Evolutionary conservation across 30 jellyfish, hydroid and myxozoan species (phyloP).

Genomic region (Aurelia sp.): DNA sequence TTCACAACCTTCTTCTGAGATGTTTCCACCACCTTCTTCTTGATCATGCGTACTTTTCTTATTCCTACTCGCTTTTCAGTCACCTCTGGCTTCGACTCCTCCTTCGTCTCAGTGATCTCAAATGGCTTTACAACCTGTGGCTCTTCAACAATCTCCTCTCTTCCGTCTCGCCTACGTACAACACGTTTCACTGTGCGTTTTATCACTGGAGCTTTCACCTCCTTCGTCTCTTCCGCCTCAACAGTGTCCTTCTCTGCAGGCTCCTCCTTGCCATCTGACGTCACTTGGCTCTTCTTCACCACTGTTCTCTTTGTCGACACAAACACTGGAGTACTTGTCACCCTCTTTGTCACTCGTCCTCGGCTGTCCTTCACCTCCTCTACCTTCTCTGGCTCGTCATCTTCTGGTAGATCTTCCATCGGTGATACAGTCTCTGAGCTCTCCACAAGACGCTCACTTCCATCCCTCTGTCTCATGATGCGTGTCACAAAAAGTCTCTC

Average conservation of each 20-base stretch:
- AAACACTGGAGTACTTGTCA: conserved; percentile 68
- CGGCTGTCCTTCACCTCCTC: conserved; percentile 60
- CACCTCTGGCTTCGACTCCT: conserved; percentile 67
- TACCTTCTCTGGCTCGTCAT: conserved; percentile 72
- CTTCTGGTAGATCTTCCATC: conserved; percentile 63
- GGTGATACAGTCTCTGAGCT: conserved; percentile 83
- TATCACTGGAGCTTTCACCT: conserved; percentile 38
- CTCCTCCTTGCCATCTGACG: conserved; percentile 83
- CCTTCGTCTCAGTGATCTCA: conserved; percentile 60
- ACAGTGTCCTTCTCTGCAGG: conserved; percentile 70
- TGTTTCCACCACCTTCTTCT: conserved; percentile 75
- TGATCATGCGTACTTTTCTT: conserved; percentile 45
- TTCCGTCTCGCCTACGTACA: conserved; percentile 77
- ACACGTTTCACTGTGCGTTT: conserved; percentile 51
- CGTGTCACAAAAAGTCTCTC: conserved; percentile 79
- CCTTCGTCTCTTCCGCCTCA: conserved; percentile 70
- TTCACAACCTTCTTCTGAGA: conserved; percentile 69
- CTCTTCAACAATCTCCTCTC: conserved; percentile 64
- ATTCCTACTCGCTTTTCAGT: conserved; percentile 59
- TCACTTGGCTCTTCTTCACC: conserved; percentile 59
- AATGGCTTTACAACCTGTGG: conserved; percentile 60
- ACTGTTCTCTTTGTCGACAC: conserved; percentile 66
- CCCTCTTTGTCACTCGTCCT: conserved; percentile 62
- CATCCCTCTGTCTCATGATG: conserved; percentile 80
- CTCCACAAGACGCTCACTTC: conserved; percentile 78